phyloP scores from a whole-genome alignment of 2,888 invertebrate species.

The Drosophila kanekoi region DNA sequence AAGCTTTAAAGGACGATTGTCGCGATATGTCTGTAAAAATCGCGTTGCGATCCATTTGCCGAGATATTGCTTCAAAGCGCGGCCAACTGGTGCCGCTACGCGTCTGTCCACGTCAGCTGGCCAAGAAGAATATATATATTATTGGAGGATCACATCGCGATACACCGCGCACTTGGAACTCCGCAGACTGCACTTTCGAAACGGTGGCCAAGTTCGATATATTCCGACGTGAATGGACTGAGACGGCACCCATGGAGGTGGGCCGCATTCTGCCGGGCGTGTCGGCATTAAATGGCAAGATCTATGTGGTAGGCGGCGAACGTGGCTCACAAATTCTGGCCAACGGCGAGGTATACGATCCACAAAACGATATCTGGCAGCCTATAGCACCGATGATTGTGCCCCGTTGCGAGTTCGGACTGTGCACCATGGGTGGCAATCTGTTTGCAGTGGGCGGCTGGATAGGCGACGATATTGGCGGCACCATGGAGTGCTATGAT shows the following conservation, averaged over 20 bases:
- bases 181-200: conserved; percentile 93
- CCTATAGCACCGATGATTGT: conserved; percentile 91
- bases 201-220: conserved; percentile 93
- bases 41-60: conserved; percentile 91
- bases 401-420: conserved; percentile 95
- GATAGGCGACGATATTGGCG: conserved; percentile 96
- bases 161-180: conserved; percentile 90
- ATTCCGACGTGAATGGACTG: conserved; percentile 90
- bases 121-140: conserved; percentile 94
- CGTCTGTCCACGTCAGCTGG: conserved; percentile 92
- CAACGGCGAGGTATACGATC: conserved; percentile 94
- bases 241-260: conserved; percentile 92
- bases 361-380: conserved; percentile 88
- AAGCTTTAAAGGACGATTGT: conserved; percentile 90
- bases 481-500: conserved; percentile 94
- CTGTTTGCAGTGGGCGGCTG: conserved; percentile 96
- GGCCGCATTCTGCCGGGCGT: conserved; percentile 95
- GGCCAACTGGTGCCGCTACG: conserved; percentile 91
- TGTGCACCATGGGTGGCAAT: conserved; percentile 92
- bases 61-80: conserved; percentile 91
- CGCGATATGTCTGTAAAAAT: conserved; percentile 92
- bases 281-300: conserved; percentile 92
- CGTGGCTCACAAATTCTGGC: conserved; percentile 95
- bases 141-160: conserved; percentile 95
- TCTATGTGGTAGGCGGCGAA: conserved; percentile 97